Base-by-base conservation (phyloP, 2,113 vertebrate genomes). In the Tyto alba region DNA sequence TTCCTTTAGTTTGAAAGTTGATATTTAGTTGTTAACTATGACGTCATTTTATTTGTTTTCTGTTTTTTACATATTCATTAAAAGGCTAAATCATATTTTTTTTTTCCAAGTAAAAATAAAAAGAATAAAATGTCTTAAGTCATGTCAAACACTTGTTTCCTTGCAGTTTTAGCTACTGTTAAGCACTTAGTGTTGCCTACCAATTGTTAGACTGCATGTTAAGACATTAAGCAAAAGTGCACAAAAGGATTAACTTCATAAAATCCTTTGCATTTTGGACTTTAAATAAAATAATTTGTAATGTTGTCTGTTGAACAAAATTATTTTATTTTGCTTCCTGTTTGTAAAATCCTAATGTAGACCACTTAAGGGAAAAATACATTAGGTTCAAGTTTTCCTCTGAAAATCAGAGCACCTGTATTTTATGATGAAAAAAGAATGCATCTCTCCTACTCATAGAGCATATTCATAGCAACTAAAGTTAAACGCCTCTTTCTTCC, bases 241-340 rank as follows among this genome's bases (percentile, higher is more conserved):
- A 38, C 27, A 9, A 20, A 83, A 67, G 66, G 27, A n/a, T 92
- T 55, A 52, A 78, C 32, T 74, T 34, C 2, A 0, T 90, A 34
- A 69, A 73, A 59, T 52, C 63, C 36, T 91, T 41, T 81, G 82
- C 16, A 1, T 25, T 72, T 69, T 64, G 90, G 88, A 41, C 83
- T 74, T 48, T 6, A 90, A 96, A 96, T 96, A 96, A 96, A 96
- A 29, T 11, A 20, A 93, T 86, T 84, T 87, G 40, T 90, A 16
- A 82, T 30, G 40, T 25, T 3, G 57, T 87, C 83, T 91, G 79
- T 26, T 83, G 95, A 94, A 84, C 72, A 84, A 9, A 83, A 84
- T 86, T 67, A 8, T 95, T 96, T 95, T 23, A 66, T 90, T 38
- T 82, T 79, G 55, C 34, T 95, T 88, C 59, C 50, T 84, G 38